Percentiles rank a stretch among this genome's conserved stretches.
Conservation (phyloP, 2,797 vertebrate genomes). For the Acestrorhynchus altus region DNA sequence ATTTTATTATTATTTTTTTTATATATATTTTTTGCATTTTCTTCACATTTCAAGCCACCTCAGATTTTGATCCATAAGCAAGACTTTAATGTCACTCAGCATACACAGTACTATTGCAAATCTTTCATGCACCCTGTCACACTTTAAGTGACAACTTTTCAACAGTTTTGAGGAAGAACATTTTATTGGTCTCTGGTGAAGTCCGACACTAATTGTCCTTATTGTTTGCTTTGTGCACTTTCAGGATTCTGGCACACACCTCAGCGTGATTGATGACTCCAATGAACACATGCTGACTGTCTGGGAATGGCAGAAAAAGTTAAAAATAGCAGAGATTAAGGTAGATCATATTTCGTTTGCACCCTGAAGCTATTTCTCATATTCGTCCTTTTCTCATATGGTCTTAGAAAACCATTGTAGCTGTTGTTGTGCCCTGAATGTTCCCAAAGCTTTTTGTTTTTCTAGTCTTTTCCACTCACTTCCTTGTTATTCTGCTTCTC, state of each 20-base stretch:
- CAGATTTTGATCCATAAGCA: too few relatives aligned
- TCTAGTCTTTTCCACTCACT: not conserved
- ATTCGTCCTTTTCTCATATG: not conserved
- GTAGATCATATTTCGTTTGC: conserved; percentile 68
- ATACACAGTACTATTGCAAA: too few relatives aligned
- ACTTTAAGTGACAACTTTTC: not conserved
- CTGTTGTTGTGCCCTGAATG: not conserved
- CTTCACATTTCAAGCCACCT: too few relatives aligned
- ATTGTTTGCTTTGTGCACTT: conserved; percentile 30
- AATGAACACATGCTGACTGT: conserved; percentile 98
- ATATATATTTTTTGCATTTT: too few relatives aligned
- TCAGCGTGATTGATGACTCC: conserved; percentile 95
- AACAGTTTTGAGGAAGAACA: too few relatives aligned
- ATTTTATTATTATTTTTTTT: too few relatives aligned
- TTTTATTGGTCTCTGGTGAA: too few relatives aligned
- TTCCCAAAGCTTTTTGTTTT: not conserved
- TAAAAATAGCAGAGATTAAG: conserved; percentile 96
- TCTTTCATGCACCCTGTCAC: too few relatives aligned
- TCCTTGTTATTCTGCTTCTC: conserved; percentile 7
- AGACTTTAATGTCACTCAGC: too few relatives aligned
- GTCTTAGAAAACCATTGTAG: not conserved
- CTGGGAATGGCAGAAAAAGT: conserved; percentile 97
- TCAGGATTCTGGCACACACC: conserved; percentile 93
- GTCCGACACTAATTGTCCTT: not conserved
- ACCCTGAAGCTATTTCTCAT: not conserved